Evolutionary conservation across 2,113 vertebrate genomes (phyloP), one percentile per base, ranked within the genome.

Genomic region (Mystacornis crossleyi): DNA sequence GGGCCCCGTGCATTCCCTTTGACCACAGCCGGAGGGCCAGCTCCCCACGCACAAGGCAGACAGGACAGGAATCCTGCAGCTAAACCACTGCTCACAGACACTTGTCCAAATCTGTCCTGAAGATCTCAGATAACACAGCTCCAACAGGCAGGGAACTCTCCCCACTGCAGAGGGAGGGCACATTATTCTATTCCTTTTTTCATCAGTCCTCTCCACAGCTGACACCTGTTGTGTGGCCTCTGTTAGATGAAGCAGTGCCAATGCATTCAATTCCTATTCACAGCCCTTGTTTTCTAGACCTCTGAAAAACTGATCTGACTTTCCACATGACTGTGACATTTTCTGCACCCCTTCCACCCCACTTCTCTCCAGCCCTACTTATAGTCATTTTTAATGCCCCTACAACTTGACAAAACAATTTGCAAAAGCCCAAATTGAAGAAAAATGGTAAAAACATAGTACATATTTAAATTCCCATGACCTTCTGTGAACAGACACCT

Each of bases 21-120:
- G 26, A 16, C 45, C 38, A 47, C 0, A 2, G 43, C 16, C 1
- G 3, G 26, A 13, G 23, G 4, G 7, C 1, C 48, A 55, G n/a
- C 18, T 38, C 23, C 8, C 19, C 14, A 21, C 16, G 19, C 47
- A 60, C 26, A 50, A 43, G 42, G 53, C 58, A 78, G 40, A 60
- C 7, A 31, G 33, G 61, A 38, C 60, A 65, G 57, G 64, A 71
- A 34, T 16, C 14, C 64, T 71, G 17, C 64, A 31, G 10, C 40
- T 62, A 8, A 79, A 40, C 33, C 0, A 0, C 24, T 67, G 20
- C 67, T 79, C 33, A 54, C 45, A 1, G 17, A 40, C 45, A 1
- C 18, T 55, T 45, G 17, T 40, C 80, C 26, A 62, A 23, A 80
- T 31, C 42, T 13, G 20, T 31, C 16, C 48, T 75, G 70, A 69